Evolutionary conservation across 2,113 vertebrate genomes (phyloP), one percentile per base, ranked within the genome.

Genomic region (Amia ocellicauda): DNA sequence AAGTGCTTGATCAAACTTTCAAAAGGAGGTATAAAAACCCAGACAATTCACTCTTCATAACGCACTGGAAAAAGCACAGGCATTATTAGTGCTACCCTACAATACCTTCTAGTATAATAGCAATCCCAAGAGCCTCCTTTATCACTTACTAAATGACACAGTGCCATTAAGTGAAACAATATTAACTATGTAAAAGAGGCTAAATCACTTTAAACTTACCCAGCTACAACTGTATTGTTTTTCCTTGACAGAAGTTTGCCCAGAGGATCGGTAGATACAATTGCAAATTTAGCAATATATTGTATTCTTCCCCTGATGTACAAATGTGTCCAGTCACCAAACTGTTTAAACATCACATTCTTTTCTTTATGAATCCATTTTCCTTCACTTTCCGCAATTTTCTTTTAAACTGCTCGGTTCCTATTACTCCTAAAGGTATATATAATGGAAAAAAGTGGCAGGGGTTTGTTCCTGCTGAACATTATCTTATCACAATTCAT

Each of bases 391-490:
- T 67, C 63, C 52, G 66, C 71, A 75, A 73, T 83, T 80, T 84
- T 72, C 31, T 61, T 70, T 62, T 67, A 88, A 89, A 87, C 87
- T 90, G 75, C 77, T 62, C 54, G 76, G 71, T 78, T 76, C 75
- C 74, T 84, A 85, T 85, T 82, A 86, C 76, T 79, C 79, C 57
- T 62, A 74, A 75, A 88, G 76, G 85, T 82, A 47, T 80, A 82
- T 23, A 40, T 71, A 36, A 5, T 11, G 11, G 11, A 36, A 36
- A 11, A 11, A 36, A 36, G n/a, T n/a, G 11, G 31, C 31, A 36
- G 11, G 11, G 31, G 31, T 36, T 36, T 36, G 5, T n/a, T 36
- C 5, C 31, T 36, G 31, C 5, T 2, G 31, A 36, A 36, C 31
- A 36, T 36, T 11, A 7, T 36, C 11, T 7, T 36, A 36, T 36